phyloP scores from a whole-genome alignment of 1,140 invertebrate genomes.

The Telenomus remus region DNA sequence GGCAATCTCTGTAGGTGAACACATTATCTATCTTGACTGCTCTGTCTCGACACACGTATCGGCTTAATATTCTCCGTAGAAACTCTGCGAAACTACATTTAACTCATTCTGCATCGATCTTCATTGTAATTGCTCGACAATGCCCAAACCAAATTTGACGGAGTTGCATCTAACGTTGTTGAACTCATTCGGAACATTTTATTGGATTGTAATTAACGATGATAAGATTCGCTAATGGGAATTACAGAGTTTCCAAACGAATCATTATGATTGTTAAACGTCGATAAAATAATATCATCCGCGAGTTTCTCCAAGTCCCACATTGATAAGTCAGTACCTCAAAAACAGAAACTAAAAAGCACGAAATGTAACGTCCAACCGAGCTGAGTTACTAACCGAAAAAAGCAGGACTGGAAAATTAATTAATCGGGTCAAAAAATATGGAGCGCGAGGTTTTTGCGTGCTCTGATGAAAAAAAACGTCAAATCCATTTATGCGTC shows the following conservation, averaged over 20 bases:
- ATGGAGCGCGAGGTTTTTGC: too few species aligned
- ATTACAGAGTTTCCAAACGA: slow-evolving; percentile 37
- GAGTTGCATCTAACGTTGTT: slow-evolving; percentile 53
- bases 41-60: slow-evolving; percentile 42
- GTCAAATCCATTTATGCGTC: slow-evolving; percentile 12
- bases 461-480: background rate
- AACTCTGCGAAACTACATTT: slow-evolving; percentile 53
- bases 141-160: slow-evolving; percentile 55
- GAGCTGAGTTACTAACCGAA: too few species aligned
- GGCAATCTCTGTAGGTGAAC: slow-evolving; percentile 36
- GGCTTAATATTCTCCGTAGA: slow-evolving; percentile 51
- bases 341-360: too few species aligned
- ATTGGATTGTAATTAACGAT: slow-evolving; percentile 56
- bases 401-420: too few species aligned
- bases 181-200: slow-evolving; percentile 56
- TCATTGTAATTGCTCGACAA: slow-evolving; percentile 57
- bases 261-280: slow-evolving; percentile 37
- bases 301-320: too few species aligned
- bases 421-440: background rate
- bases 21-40: slow-evolving; percentile 47
- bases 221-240: slow-evolving; percentile 49
- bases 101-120: slow-evolving; percentile 56
- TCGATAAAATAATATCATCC: slow-evolving; percentile 23
- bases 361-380: too few species aligned
- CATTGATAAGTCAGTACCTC: too few species aligned